These are phyloP conservation scores for Chelon auratus DNA, from an alignment of 2,797 vertebrate species.

Conservation along the genomic window DNA sequence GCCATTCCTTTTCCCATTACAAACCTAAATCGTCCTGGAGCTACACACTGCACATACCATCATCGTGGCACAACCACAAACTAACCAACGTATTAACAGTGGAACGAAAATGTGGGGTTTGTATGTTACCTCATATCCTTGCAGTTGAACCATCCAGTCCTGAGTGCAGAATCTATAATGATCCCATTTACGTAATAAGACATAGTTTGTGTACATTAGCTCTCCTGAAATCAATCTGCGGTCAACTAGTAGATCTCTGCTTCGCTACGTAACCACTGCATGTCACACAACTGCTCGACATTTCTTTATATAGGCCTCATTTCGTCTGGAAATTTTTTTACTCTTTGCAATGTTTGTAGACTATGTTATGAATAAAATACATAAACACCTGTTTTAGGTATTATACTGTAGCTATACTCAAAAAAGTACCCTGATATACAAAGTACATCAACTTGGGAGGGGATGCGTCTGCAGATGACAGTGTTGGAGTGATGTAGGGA, in stretches of 20 bases:
- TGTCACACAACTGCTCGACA: slow-evolving; percentile 36
- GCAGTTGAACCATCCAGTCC: slow-evolving; percentile 55
- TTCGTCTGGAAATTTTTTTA: slow-evolving; percentile 24
- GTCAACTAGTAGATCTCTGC: slow-evolving; percentile 47
- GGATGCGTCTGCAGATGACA: no score
- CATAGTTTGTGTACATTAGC: slow-evolving; percentile 54
- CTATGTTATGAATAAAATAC: slow-evolving; percentile 5
- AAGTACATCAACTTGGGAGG: no score
- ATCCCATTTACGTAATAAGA: slow-evolving; percentile 52
- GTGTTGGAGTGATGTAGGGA: no score
- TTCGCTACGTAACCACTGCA: slow-evolving; percentile 30
- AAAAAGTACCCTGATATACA: background rate
- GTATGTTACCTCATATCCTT: slow-evolving; percentile 68
- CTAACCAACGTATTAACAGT: slow-evolving; percentile 64
- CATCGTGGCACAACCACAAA: slow-evolving; percentile 72
- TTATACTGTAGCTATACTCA: background rate
- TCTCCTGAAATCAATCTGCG: slow-evolving; percentile 56
- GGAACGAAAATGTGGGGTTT: slow-evolving; percentile 63
- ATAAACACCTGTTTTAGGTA: slow-evolving; percentile 15
- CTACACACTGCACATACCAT: slow-evolving; percentile 49
- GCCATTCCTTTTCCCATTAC: slow-evolving; percentile 22
- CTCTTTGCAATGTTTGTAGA: background rate
- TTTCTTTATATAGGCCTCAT: slow-evolving; percentile 10
- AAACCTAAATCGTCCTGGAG: slow-evolving; percentile 29
- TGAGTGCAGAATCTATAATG: slow-evolving; percentile 53